phyloP scores from a whole-genome alignment of 2,888 invertebrate species.

The Tridacna gigas region DNA sequence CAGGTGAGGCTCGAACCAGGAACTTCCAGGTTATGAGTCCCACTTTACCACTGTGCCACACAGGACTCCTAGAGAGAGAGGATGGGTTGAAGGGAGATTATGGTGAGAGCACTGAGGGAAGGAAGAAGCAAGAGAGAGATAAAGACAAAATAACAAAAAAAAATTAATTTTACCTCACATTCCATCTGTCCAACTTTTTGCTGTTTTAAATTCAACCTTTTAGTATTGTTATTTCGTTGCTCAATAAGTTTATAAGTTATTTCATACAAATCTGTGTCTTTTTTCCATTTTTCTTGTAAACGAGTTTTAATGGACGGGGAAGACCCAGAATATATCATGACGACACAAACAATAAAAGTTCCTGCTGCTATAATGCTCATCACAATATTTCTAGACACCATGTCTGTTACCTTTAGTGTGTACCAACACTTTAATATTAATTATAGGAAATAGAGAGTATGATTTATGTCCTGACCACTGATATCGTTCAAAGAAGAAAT shows the following conservation, averaged over 20 bases:
- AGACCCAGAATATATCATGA: slow-evolving; percentile 16
- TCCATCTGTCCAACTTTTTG: slow-evolving; percentile 54
- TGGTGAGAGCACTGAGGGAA: too few relatives aligned
- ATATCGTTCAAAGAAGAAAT: too few relatives aligned
- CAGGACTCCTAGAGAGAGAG: too few relatives aligned
- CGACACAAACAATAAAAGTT: slow-evolving; percentile 9
- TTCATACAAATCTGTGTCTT: background rate
- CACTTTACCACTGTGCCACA: too few relatives aligned
- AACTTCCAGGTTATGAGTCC: too few relatives aligned
- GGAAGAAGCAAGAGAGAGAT: too few relatives aligned
- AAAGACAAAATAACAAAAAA: background rate
- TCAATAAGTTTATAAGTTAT: slow-evolving; percentile 10
- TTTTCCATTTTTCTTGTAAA: background rate
- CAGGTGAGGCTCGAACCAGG: too few relatives aligned
- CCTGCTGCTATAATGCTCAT: slow-evolving; percentile 5
- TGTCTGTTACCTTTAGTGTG: background rate
- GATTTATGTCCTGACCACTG: background rate
- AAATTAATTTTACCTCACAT: slow-evolving; percentile 45
- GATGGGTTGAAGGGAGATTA: too few relatives aligned
- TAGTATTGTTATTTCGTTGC: slow-evolving; percentile 53
- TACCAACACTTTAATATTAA: background rate
- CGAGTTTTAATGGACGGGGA: background rate
- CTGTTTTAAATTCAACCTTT: slow-evolving; percentile 43
- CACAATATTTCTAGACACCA: slow-evolving; percentile 18
- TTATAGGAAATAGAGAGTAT: background rate